These are phyloP conservation scores for Myzus persicae DNA, from an alignment of 1,140 invertebrate species.

Conservation along the genomic window DNA sequence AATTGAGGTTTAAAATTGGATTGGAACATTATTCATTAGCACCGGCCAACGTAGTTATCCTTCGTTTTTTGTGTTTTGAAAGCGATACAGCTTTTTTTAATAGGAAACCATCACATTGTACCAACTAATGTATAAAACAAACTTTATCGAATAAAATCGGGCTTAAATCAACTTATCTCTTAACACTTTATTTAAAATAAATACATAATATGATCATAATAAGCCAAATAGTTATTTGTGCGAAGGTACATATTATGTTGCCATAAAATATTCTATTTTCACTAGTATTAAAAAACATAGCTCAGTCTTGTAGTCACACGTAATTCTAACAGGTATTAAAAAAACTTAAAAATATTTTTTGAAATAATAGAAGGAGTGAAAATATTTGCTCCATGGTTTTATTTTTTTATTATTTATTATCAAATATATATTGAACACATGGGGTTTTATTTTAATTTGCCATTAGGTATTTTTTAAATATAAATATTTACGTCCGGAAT, in stretches of 20 bases:
- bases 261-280: not conserved
- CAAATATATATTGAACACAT: not conserved
- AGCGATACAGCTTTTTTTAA: not conserved
- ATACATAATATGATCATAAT: not conserved
- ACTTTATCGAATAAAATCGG: not conserved
- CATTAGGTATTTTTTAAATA: not conserved
- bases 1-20: constrained; percentile 8
- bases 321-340: not conserved
- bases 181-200: not conserved
- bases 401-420: not conserved
- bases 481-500: not conserved
- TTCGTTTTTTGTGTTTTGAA: not conserved
- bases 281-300: not conserved
- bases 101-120: not conserved
- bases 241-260: not conserved
- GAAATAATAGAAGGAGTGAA: not conserved
- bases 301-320: not conserved
- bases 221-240: not conserved
- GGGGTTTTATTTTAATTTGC: not conserved
- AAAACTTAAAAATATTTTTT: not conserved
- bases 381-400: not conserved
- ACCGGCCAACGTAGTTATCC: not conserved
- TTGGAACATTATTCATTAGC: not conserved
- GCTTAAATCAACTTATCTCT: not conserved
- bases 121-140: not conserved